Percentiles rank a stretch among this genome's conserved stretches.
These are phyloP conservation scores for Xiphophorus birchmanni DNA, from an alignment of 2,797 vertebrate species.

Conservation along the genomic window DNA sequence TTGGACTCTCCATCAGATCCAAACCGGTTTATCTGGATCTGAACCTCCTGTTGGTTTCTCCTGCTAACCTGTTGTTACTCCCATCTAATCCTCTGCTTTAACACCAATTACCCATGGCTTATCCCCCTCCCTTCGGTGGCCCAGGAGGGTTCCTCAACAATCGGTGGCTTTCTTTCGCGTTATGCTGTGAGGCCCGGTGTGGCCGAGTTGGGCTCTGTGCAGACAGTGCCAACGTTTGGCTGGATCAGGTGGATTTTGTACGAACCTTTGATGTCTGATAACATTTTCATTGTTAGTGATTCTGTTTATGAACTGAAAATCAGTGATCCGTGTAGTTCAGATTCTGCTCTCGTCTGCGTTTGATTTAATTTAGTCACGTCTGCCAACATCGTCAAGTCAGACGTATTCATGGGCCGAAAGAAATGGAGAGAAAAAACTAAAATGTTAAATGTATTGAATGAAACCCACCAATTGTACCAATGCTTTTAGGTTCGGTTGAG, in stretches of 20 bases:
- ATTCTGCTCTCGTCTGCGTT: not conserved
- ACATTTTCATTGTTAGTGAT: not conserved
- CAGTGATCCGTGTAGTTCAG: not conserved
- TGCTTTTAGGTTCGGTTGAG: too few relatives aligned
- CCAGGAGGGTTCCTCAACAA: conserved; percentile 46
- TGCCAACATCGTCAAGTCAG: too few relatives aligned
- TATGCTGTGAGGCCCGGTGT: conserved; percentile 3
- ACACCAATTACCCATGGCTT: conserved; percentile 72
- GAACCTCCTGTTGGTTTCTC: conserved; percentile 3
- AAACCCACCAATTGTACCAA: too few relatives aligned
- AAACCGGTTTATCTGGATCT: not conserved
- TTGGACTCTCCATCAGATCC: not conserved
- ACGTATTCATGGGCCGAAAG: too few relatives aligned
- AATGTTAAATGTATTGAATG: too few relatives aligned
- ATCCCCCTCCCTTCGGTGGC: conserved; percentile 63
- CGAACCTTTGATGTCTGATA: not conserved
- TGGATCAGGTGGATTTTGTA: not conserved
- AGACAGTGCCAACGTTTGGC: not conserved
- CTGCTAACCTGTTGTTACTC: conserved; percentile 26
- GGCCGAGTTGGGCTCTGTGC: not conserved
- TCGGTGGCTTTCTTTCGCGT: conserved; percentile 47
- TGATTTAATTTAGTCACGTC: not conserved
- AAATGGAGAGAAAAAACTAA: too few relatives aligned
- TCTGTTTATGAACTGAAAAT: not conserved
- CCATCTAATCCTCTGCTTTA: conserved; percentile 75